Base-by-base conservation (phyloP, 2,113 vertebrate species). In the Electrona antarctica region DNA sequence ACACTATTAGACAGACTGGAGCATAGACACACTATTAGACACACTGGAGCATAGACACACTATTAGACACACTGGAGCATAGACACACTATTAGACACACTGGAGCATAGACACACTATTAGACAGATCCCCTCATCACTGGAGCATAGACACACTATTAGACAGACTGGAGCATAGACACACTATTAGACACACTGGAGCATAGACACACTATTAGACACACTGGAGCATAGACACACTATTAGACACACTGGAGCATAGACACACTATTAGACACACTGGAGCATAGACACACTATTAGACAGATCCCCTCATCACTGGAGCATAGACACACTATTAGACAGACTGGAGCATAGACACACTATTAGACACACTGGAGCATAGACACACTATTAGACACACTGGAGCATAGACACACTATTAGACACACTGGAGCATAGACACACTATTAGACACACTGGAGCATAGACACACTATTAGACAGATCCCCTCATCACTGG, bases 51-150 rank as follows among this genome's bases (percentile, higher is more conserved):
- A 12, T 45, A 0, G 60, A 41, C 33, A 41, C 33, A 21, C 21
- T 41, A 6, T 41, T 41, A 41, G 33, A 69, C 61, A 70, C 71
- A 74, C 71, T 60, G 7, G 67, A n/a, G n/a, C n/a, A n/a, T n/a
- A n/a, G n/a, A n/a, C n/a, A n/a, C n/a, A n/a, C n/a, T n/a, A n/a
- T n/a, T n/a, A n/a, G n/a, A n/a, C n/a, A n/a, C n/a, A n/a, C n/a
- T n/a, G n/a, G n/a, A 68, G 55, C 49, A 12, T 45, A 0, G 60
- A 41, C 33, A 41, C 33, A 21, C 21, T 41, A 6, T 41, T 41
- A 41, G 33, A 69, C 61, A 70, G n/a, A n/a, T n/a, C n/a, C n/a
- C n/a, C 51, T 58, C 69, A 70, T 80, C 71, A 74, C 71, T 60
- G 7, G 67, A n/a, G n/a, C n/a, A n/a, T n/a, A n/a, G n/a, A n/a